These are phyloP conservation scores for Reticulitermes speratus DNA, from an alignment of 1,140 invertebrate genomes.

Conservation along the genomic window DNA sequence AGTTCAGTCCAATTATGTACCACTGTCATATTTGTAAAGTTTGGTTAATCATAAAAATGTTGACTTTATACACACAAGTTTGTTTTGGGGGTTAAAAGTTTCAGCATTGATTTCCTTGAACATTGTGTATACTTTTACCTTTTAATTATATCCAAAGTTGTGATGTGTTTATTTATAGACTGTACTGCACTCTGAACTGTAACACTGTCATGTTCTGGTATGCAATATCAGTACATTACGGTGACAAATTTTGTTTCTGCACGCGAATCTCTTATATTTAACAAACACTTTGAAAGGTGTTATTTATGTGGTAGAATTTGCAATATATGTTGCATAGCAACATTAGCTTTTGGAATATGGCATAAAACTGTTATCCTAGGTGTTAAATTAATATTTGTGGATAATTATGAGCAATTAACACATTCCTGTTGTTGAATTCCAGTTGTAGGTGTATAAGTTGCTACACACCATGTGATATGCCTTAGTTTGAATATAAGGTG, in stretches of 20 bases:
- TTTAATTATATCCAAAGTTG: no score
- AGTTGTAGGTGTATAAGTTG: conserved; percentile 1
- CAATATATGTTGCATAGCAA: not conserved
- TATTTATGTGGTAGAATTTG: not conserved
- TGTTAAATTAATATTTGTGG: not conserved
- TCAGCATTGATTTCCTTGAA: no score
- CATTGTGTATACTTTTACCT: no score
- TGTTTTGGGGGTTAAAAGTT: no score
- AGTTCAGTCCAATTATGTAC: no score
- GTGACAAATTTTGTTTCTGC: not conserved
- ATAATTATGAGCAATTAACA: not conserved
- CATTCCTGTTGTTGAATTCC: not conserved
- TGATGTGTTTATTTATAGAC: no score
- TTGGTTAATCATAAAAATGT: no score
- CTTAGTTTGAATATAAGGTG: not conserved
- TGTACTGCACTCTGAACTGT: no score
- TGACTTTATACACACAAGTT: no score
- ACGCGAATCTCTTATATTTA: not conserved
- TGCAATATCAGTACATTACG: no score
- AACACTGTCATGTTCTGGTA: no score
- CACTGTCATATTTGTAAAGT: no score
- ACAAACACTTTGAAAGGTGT: not conserved
- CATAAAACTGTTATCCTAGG: not conserved
- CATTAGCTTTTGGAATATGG: not conserved
- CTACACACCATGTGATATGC: not conserved